Conservation (phyloP, 2,888 invertebrate species). For the Heliconius ismenius region DNA sequence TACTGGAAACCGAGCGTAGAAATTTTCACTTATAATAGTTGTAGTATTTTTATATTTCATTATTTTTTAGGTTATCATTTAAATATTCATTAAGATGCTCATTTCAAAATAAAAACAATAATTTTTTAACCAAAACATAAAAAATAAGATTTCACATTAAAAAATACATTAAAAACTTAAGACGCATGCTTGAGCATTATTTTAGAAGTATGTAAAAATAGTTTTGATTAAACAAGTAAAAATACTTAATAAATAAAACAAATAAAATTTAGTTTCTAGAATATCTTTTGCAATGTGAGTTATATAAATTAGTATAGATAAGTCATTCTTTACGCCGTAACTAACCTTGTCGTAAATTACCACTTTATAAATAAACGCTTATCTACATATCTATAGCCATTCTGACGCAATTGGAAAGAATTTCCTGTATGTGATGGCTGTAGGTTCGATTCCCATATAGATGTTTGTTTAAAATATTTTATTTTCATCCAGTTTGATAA, state of each 20-base stretch:
- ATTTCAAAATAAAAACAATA: not conserved
- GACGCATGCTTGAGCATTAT: not conserved
- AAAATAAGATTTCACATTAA: not conserved
- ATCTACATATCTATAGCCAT: not conserved
- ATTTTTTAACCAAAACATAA: not conserved
- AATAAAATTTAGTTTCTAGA: constrained; percentile 27
- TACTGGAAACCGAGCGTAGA: constrained; percentile 59
- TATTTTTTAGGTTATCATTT: not conserved
- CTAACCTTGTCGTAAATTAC: constrained; percentile 25
- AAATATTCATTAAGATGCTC: not conserved
- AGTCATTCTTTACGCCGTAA: constrained; percentile 38
- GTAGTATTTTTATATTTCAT: constrained; percentile 51
- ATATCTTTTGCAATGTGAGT: constrained; percentile 43
- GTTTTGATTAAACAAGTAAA: too few relatives aligned
- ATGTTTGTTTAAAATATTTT: not conserved
- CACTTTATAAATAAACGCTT: constrained; percentile 11
- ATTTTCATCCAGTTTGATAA: too few relatives aligned
- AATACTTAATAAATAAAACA: too few relatives aligned
- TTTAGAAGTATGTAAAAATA: too few relatives aligned
- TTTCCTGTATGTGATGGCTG: not conserved
- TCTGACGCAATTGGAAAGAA: not conserved
- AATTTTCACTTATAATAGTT: constrained; percentile 47
- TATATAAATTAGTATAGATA: constrained; percentile 37
- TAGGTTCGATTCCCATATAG: not conserved
- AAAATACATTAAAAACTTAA: not conserved